Percentiles rank a stretch among this genome's conserved stretches.
Evolutionary conservation across 2,113 vertebrate species (phyloP).

Genomic region (Saguinus midas): DNA sequence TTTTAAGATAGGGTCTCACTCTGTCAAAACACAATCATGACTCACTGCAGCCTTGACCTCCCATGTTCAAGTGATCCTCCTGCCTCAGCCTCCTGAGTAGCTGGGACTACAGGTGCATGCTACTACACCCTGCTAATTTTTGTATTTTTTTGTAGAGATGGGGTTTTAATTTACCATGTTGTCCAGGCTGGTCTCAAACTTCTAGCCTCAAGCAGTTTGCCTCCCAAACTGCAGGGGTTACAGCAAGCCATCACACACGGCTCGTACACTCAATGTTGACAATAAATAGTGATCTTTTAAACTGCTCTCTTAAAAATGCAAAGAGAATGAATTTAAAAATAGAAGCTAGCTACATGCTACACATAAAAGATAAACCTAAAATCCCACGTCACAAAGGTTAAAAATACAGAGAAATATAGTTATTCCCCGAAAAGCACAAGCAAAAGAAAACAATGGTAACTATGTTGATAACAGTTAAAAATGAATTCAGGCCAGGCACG

Average conservation of each 20-base stretch:
- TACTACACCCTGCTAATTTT: neutral
- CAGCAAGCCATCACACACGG: neutral
- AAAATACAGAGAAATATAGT: neutral
- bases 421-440: neutral
- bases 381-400: neutral
- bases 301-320: neutral
- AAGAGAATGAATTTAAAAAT: neutral
- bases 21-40: neutral
- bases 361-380: conserved; percentile 31
- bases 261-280: neutral
- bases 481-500: too few relatives aligned
- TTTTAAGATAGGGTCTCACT: neutral
- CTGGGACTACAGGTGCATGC: neutral
- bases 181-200: neutral
- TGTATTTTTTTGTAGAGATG: neutral
- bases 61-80: neutral
- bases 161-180: neutral
- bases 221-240: neutral
- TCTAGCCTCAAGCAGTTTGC: neutral
- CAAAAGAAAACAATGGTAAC: neutral
- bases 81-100: neutral
- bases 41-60: neutral
- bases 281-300: conserved; percentile 9
- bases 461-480: neutral
- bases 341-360: neutral